Percentiles rank a stretch among this genome's conserved stretches.
Evolutionary conservation across 2,113 vertebrate species (phyloP).

Genomic region (Poicephalus gulielmi): DNA sequence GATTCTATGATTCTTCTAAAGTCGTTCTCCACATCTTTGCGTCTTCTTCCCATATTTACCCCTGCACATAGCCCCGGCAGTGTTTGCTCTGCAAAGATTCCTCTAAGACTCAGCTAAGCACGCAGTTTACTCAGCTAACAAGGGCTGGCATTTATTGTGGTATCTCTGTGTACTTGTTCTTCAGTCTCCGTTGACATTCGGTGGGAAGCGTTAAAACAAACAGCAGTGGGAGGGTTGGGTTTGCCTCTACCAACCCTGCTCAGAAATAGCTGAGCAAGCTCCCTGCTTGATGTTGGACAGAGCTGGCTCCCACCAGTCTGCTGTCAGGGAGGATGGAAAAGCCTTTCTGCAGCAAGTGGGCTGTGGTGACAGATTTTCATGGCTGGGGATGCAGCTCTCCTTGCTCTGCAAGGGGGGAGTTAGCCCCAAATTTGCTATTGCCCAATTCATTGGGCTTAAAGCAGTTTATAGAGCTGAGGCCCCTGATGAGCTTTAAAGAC

Average conservation of each 20-base stretch:
- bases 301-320: background rate
- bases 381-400: background rate
- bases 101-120: conserved; percentile 62
- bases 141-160: conserved; percentile 62
- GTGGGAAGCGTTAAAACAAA: conserved; percentile 66
- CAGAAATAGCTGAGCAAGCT: background rate
- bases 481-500: background rate
- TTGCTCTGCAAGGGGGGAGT: too few species aligned
- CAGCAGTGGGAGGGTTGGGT: conserved; percentile 3
- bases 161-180: conserved; percentile 68
- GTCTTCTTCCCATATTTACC: conserved; percentile 6
- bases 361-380: background rate
- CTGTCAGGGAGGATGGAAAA: background rate
- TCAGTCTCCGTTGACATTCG: conserved; percentile 58
- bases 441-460: background rate
- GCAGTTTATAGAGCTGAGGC: background rate
- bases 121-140: conserved; percentile 74
- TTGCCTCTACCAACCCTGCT: background rate
- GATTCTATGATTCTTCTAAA: background rate
- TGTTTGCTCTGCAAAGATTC: conserved; percentile 69
- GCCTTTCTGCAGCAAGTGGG: background rate
- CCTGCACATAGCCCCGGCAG: background rate
- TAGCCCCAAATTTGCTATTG: background rate
- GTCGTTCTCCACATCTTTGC: background rate
- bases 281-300: background rate